A percentile compares a stretch with the other conserved stretches of the same genome.
Conservation (phyloP, 1,140 invertebrate genomes). For the Ephestia elutella region DNA sequence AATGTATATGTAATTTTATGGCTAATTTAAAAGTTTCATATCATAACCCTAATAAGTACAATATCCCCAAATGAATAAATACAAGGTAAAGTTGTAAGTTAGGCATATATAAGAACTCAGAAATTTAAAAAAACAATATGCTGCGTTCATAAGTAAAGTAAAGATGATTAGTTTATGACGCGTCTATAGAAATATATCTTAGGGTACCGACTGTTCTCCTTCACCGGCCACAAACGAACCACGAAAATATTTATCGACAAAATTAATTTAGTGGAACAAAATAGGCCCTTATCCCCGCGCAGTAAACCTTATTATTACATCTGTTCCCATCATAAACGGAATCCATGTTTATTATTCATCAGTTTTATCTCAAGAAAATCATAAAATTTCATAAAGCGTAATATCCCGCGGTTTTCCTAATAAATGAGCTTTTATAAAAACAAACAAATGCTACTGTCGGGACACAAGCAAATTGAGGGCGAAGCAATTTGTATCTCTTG, state of each 20-base stretch:
- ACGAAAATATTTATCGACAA: neutral
- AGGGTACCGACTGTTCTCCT: neutral
- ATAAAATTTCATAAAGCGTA: slow-evolving; percentile 61
- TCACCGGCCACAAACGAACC: neutral
- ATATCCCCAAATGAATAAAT: no score
- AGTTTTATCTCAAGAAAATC: slow-evolving; percentile 42
- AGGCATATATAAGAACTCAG: no score
- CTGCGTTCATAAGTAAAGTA: no score
- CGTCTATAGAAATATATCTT: no score
- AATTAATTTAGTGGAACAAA: neutral
- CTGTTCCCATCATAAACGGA: slow-evolving; percentile 22
- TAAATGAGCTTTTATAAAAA: slow-evolving; percentile 62
- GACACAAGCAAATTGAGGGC: slow-evolving; percentile 52
- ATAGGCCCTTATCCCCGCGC: neutral
- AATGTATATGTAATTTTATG: no score
- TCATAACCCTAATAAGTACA: no score
- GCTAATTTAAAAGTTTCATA: no score
- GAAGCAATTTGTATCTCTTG: slow-evolving; percentile 60
- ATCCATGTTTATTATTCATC: slow-evolving; percentile 42
- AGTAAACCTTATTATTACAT: slow-evolving; percentile 8
- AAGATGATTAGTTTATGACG: no score
- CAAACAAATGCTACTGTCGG: slow-evolving; percentile 54
- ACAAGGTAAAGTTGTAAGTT: no score
- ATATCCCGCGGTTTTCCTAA: slow-evolving; percentile 52
- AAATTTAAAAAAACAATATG: no score